Percentiles rank a stretch among this genome's conserved stretches.
phyloP scores from a whole-genome alignment of 2,113 vertebrate species.

The Tringa solitaria region DNA sequence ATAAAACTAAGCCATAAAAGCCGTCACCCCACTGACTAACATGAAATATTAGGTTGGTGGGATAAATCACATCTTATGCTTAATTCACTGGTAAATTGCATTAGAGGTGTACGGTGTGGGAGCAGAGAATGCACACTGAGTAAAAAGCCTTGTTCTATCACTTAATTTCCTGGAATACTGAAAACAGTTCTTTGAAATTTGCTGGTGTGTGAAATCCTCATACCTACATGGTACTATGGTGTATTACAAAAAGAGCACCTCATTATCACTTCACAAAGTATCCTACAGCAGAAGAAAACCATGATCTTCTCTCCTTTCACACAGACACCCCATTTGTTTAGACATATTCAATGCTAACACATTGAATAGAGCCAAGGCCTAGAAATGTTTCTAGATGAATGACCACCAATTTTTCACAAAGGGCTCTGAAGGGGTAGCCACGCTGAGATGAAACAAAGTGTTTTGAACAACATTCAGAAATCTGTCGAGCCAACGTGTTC shows the following conservation, averaged over 20 bases:
- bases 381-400: constrained; percentile 43
- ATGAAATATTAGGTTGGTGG: constrained; percentile 56
- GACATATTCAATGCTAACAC: neutral
- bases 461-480: neutral
- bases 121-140: constrained; percentile 44
- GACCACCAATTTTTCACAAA: neutral
- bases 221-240: neutral
- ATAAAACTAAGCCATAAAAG: constrained; percentile 40
- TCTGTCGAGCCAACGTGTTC: neutral
- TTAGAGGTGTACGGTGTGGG: constrained; percentile 38
- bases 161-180: constrained; percentile 42
- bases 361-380: neutral
- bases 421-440: neutral
- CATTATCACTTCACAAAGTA: constrained; percentile 29
- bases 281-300: neutral
- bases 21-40: constrained; percentile 50
- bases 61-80: constrained; percentile 57
- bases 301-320: neutral
- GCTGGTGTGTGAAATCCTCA: constrained; percentile 33
- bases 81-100: constrained; percentile 66
- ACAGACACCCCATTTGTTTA: neutral
- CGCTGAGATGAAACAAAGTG: neutral
- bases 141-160: constrained; percentile 50
- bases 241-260: constrained; percentile 11
- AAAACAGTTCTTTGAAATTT: constrained; percentile 43